Conservation (phyloP, 2,888 invertebrate species). For the Caradrina clavipalpis region DNA sequence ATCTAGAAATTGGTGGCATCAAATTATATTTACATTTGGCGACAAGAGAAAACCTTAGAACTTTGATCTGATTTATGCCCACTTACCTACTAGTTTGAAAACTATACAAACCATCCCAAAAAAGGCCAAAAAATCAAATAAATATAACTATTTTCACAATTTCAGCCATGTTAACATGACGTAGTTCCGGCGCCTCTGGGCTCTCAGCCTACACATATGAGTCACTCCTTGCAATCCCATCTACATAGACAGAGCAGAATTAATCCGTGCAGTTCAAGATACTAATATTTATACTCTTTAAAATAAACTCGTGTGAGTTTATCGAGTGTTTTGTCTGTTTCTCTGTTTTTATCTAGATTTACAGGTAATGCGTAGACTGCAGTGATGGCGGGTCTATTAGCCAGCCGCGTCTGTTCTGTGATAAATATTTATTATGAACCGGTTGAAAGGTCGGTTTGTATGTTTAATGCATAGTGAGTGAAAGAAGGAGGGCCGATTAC, state of each 20-base stretch:
- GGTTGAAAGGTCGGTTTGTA: slow-evolving; percentile 27
- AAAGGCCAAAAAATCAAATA: too few species aligned
- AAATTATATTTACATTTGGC: too few species aligned
- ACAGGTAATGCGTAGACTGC: slow-evolving; percentile 23
- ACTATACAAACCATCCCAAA: too few species aligned
- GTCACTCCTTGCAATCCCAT: slow-evolving; percentile 18
- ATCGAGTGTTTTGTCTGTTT: slow-evolving; percentile 52
- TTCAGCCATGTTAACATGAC: too few species aligned
- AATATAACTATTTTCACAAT: too few species aligned
- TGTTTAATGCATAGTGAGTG: slow-evolving; percentile 26
- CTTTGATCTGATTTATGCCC: too few species aligned
- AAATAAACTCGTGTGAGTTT: slow-evolving; percentile 37
- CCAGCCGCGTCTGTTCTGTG: slow-evolving; percentile 26
- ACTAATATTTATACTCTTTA: slow-evolving; percentile 45
- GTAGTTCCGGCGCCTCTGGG: too few species aligned
- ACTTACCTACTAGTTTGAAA: too few species aligned
- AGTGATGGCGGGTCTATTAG: not conserved
- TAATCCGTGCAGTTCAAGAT: slow-evolving; percentile 25
- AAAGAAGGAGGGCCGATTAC: slow-evolving; percentile 12
- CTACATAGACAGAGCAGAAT: slow-evolving; percentile 10
- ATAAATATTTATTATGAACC: slow-evolving; percentile 46
- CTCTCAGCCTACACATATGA: not conserved
- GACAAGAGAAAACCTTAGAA: too few species aligned
- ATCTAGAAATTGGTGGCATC: too few species aligned
- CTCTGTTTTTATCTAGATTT: slow-evolving; percentile 4